Base-by-base conservation (phyloP, 2,888 invertebrate species). In the Ceraclea dissimilis region DNA sequence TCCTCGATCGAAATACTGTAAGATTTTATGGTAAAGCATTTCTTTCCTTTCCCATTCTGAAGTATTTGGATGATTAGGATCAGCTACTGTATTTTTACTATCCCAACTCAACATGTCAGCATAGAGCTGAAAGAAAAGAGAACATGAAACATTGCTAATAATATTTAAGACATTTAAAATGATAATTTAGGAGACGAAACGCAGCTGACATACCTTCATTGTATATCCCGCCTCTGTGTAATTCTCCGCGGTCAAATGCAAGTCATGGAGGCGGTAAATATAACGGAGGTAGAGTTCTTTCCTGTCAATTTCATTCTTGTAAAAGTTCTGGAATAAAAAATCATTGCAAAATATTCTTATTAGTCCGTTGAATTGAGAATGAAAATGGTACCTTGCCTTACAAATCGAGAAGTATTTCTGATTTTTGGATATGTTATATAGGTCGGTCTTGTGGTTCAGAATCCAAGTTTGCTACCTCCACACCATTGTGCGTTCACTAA, bases 211-310 rank as follows among this genome's bases (percentile, higher is more conserved):
- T 66, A 77, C 78, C 74, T 93, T 86, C 66, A 97, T 82, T 0
- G 96, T 95, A 66, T 93, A 93, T 0, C 93, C 96, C 1, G 96
- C 96, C 74, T 97, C 96, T 0, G 93, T 88, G 68, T 85, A 95
- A 71, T 96, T 96, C 67, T 93, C 93, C 0, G 93, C 90, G 16
- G 88, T 88, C 51, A 93, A 76, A 72, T 97, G 96, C 13, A 97
- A 79, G 68, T 94, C 93, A 69, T 93, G 93, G 33, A 97, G 75
- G 70, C 95, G 95, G 75, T 95, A 94, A 61, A 97, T 94, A 72
- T 97, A 97, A 65, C 83, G 85, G 51, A 95, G 76, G 72, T 96
- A 97, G 92, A 96, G 93, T 72, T 95, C 94, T 66, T 93, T 91
- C 20, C 94, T 82, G 67, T 95, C 93, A 63, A 94, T 93, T 75